Base-by-base conservation (phyloP, 2,888 invertebrate species). In the Galeopsomyia nigrocyanea region DNA sequence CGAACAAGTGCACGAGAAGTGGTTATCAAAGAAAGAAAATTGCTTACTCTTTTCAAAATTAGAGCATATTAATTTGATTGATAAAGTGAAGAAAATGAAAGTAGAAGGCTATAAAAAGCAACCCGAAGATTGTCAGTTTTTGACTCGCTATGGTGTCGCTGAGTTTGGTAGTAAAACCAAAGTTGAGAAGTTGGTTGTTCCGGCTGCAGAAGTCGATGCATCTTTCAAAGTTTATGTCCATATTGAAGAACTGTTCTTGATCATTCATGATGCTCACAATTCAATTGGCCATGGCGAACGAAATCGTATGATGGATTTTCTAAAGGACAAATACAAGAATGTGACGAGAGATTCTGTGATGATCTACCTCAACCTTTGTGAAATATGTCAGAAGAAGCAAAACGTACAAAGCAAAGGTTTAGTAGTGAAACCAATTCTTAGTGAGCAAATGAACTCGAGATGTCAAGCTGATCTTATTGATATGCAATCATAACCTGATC, bases 241-340 rank as follows among this genome's bases (percentile, higher is more conserved):
- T 55, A 80, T 80, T 78, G 78, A 79, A 50, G 81, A 81, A 66
- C 72, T 80, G 75, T 81, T 62, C n/a, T 26, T 31, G 78, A 78
- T 79, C 75, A 77, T 81, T 68, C 76, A 73, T 66, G 78, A 79
- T 76, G 77, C 76, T 75, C 79, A 80, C 74, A 73, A 75, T 62
- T 73, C 77, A 76, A 81, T 68, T 76, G 78, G 80, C 72, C 77
- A 81, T 72, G 80, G 79, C 76, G 80, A 78, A 76, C 79, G 77
- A 78, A 78, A 76, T 74, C 73, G 78, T 61, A 80, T 80, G 78
- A 73, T 81, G 63, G 78, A 79, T 76, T 78, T 81, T 73, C 76
- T 80, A 73, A 78, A 81, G 79, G 68, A 77, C 74, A 78, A 76
- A 77, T 80, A 82, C 76, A 80, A 80, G 78, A 80, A 80, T 76